A percentile compares a stretch with the other conserved stretches of the same genome.
These are phyloP conservation scores for Dyspetes luteomarginatus DNA, from an alignment of 2,888 invertebrate species.

Conservation along the genomic window DNA sequence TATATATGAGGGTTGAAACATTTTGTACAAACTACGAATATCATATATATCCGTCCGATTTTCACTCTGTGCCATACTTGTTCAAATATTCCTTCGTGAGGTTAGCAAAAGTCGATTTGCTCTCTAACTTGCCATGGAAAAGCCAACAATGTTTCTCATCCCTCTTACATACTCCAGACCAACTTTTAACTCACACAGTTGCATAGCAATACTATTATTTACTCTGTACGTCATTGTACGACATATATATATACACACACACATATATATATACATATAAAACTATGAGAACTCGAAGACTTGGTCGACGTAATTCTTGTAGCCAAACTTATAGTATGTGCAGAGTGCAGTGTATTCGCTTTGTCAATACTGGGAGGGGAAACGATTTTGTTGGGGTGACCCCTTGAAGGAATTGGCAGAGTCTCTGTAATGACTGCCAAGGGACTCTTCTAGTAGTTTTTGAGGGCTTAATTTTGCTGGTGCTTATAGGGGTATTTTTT, in stretches of 20 bases:
- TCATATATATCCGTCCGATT: conserved; percentile 29
- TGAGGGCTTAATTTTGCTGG: neutral
- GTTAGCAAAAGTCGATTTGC: conserved; percentile 52
- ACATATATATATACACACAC: neutral
- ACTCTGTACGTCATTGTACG: neutral
- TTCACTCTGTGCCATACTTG: conserved; percentile 11
- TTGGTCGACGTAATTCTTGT: neutral
- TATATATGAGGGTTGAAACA: neutral
- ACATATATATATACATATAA: neutral
- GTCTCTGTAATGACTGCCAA: neutral
- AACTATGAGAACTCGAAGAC: neutral
- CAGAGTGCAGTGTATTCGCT: conserved; percentile 33
- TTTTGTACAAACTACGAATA: conserved; percentile 27
- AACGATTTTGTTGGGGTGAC: neutral
- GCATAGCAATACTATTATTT: conserved; percentile 9
- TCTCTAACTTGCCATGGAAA: conserved; percentile 32
- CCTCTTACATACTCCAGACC: neutral
- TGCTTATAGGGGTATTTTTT: too few species aligned
- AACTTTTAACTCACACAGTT: neutral
- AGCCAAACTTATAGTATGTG: conserved; percentile 12
- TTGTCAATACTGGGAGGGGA: neutral
- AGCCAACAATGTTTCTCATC: conserved; percentile 19
- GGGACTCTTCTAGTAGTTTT: neutral
- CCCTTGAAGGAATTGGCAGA: neutral
- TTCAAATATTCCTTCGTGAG: conserved; percentile 44